Conservation (phyloP, 1,140 invertebrate genomes). For the Daktulosphaira vitifoliae region DNA sequence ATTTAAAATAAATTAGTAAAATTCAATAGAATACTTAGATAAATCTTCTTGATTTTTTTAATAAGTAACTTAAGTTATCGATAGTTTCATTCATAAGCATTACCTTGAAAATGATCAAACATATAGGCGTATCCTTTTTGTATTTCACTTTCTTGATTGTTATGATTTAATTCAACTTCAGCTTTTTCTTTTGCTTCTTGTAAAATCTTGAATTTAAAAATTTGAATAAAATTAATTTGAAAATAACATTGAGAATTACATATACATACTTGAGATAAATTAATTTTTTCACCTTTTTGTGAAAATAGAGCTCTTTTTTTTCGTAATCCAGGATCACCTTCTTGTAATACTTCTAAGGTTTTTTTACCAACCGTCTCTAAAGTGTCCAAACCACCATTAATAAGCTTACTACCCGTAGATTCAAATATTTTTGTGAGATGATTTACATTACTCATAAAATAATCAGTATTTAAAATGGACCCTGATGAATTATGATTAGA, state of each 20-base stretch:
- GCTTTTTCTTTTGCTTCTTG: constrained; percentile 75
- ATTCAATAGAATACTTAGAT: no score
- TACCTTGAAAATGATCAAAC: constrained; percentile 80
- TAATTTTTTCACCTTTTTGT: constrained; percentile 50
- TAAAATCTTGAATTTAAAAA: constrained; percentile 50
- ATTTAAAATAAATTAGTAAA: no score
- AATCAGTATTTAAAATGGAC: constrained; percentile 8
- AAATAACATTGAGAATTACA: no score
- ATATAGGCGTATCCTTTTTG: constrained; percentile 55
- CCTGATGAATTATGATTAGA: background rate
- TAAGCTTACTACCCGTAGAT: constrained; percentile 65
- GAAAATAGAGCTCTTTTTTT: constrained; percentile 66
- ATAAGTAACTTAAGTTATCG: no score
- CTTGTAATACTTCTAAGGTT: constrained; percentile 84
- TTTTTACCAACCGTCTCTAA: constrained; percentile 87
- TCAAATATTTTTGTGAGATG: constrained; percentile 53
- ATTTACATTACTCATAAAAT: constrained; percentile 25
- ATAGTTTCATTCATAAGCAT: no score
- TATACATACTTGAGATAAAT: constrained; percentile 52
- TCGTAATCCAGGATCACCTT: constrained; percentile 76
- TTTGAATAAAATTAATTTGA: constrained; percentile 5
- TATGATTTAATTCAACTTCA: constrained; percentile 52
- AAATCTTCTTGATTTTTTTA: no score
- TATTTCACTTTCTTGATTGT: constrained; percentile 46
- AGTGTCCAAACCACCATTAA: constrained; percentile 75